A percentile compares a stretch with the other conserved stretches of the same genome.
Evolutionary conservation across 2,113 vertebrate genomes (phyloP).

Genomic region (Zosterops japonicus): DNA sequence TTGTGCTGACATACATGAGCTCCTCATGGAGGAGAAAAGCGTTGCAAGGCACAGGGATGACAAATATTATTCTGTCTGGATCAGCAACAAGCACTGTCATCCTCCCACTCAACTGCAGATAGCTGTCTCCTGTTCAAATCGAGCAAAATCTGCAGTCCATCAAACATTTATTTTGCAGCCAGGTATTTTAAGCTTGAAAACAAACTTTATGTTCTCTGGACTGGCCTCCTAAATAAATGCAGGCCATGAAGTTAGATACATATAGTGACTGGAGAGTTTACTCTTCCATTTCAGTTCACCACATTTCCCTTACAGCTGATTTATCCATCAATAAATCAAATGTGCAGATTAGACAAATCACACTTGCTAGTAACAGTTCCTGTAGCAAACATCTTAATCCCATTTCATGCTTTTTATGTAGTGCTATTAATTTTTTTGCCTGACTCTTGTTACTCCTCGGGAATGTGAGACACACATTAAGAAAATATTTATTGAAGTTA

Average conservation of each 20-base stretch:
- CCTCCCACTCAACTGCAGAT: neutral
- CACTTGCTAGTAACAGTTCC: neutral
- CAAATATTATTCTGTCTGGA: neutral
- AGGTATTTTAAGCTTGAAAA: neutral
- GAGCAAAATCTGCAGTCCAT: neutral
- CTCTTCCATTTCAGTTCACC: neutral
- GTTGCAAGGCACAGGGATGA: neutral
- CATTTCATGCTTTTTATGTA: neutral
- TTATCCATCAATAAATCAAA: slow-evolving; percentile 8
- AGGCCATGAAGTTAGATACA: neutral
- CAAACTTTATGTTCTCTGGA: neutral
- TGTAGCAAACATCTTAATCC: neutral
- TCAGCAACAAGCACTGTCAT: neutral
- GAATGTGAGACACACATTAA: neutral
- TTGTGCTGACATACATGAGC: fast-evolving
- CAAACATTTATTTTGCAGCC: neutral
- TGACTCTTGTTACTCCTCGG: neutral
- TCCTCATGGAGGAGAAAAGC: neutral
- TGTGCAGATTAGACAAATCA: neutral
- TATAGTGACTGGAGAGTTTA: neutral
- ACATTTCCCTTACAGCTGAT: neutral
- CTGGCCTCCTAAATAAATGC: neutral
- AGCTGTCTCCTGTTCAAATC: neutral
- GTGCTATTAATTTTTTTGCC: neutral
- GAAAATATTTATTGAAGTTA: slow-evolving; percentile 7